Evolutionary conservation across 2,797 vertebrate genomes (phyloP).

Genomic region (Channallabes apus): DNA sequence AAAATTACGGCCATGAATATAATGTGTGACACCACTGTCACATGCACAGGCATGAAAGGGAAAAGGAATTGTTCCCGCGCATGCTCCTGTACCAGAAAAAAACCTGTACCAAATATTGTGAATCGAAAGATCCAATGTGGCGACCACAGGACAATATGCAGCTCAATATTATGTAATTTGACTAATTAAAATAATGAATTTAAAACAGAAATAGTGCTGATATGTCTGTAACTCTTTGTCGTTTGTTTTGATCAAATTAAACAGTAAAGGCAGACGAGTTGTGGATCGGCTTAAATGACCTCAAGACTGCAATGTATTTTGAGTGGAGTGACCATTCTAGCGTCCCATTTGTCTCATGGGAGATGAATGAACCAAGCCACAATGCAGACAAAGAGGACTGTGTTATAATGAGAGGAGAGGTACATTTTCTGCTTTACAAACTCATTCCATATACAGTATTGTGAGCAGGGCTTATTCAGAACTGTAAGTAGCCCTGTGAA

Average conservation of each 20-base stretch:
- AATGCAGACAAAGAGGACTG: slow-evolving; percentile 80
- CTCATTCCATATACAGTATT: neutral
- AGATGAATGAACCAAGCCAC: slow-evolving; percentile 79
- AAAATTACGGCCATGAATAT: no score
- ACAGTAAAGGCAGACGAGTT: slow-evolving; percentile 80
- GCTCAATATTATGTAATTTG: neutral
- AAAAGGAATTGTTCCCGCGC: no score
- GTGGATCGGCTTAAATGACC: slow-evolving; percentile 93
- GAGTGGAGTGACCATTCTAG: slow-evolving; percentile 87
- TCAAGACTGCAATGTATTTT: slow-evolving; percentile 83
- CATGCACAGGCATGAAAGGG: no score
- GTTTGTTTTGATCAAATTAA: neutral
- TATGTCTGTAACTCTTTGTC: no score
- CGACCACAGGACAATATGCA: neutral
- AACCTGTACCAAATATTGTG: no score
- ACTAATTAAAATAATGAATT: neutral
- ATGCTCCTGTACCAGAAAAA: no score
- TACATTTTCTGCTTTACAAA: slow-evolving; percentile 48
- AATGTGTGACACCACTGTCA: no score
- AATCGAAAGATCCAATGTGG: no score
- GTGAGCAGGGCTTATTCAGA: neutral
- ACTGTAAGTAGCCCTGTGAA: neutral
- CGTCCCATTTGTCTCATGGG: slow-evolving; percentile 85
- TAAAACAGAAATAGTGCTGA: neutral
- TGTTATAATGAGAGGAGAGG: slow-evolving; percentile 86